Conservation (phyloP, 2,888 invertebrate species). For the Mythimna lalbum region DNA sequence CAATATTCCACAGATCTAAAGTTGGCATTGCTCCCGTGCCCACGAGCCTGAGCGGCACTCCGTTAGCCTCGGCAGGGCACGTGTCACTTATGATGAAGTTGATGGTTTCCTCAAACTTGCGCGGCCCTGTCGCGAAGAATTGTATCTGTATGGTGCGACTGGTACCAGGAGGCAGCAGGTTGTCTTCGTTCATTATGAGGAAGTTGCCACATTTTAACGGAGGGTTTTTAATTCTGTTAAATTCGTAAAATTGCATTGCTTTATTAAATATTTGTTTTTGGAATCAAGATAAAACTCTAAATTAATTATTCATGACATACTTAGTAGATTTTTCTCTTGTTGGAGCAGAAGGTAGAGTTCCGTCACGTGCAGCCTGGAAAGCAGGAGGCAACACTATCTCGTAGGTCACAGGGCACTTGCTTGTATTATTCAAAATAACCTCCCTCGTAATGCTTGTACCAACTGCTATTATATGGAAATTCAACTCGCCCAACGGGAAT, state of each 20-base stretch:
- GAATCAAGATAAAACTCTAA: background rate
- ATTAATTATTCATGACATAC: constrained; percentile 64
- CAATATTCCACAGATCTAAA: constrained; percentile 90
- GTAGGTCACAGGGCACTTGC: constrained; percentile 90
- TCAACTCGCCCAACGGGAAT: constrained; percentile 90
- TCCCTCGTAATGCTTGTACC: constrained; percentile 88
- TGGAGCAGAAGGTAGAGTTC: constrained; percentile 56
- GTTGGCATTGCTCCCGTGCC: constrained; percentile 90
- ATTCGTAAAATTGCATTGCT: background rate
- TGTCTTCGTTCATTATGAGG: constrained; percentile 84
- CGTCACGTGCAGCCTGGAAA: constrained; percentile 69
- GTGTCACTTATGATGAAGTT: constrained; percentile 86
- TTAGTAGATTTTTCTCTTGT: constrained; percentile 77
- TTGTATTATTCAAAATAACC: constrained; percentile 91
- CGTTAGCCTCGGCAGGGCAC: constrained; percentile 86
- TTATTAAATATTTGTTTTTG: background rate
- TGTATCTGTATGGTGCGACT: constrained; percentile 84
- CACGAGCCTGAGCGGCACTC: constrained; percentile 85
- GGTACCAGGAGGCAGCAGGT: constrained; percentile 84
- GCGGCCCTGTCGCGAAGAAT: constrained; percentile 79
- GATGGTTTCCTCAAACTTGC: constrained; percentile 83
- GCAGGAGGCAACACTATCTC: constrained; percentile 80
- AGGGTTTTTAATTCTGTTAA: constrained; percentile 80
- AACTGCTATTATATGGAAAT: constrained; percentile 91
- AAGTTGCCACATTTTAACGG: constrained; percentile 86